Conservation (phyloP, 2,888 invertebrate species). For the Cryptocephalus moraei region DNA sequence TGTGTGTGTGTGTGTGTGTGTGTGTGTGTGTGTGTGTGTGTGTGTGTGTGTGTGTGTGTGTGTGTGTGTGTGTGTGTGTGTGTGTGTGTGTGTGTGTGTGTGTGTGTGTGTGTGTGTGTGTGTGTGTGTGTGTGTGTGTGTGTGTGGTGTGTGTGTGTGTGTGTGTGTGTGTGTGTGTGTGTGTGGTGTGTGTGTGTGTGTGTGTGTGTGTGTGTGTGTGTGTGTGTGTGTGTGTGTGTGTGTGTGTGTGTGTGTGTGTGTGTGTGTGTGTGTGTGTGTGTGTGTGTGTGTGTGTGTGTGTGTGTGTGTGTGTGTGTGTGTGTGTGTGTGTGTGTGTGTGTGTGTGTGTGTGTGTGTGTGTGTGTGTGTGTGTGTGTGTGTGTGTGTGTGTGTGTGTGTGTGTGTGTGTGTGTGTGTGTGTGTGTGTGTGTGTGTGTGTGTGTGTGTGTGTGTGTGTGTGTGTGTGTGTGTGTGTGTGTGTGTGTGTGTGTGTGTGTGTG, state of each 20-base stretch:
- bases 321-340: slow-evolving; percentile 1
- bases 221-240: slow-evolving; percentile 1
- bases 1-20: not conserved
- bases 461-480: slow-evolving; percentile 1
- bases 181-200: not conserved
- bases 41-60: not conserved
- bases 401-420: not conserved
- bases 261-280: not conserved
- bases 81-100: not conserved
- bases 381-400: not conserved
- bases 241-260: not conserved
- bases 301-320: not conserved
- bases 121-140: not conserved
- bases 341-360: not conserved
- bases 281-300: not conserved
- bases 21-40: not conserved
- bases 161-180: not conserved
- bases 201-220: not conserved
- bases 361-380: slow-evolving; percentile 1
- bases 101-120: slow-evolving; percentile 1
- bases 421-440: not conserved
- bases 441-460: not conserved
- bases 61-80: slow-evolving; percentile 1
- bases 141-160: not conserved
- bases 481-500: not conserved